A percentile compares a stretch with the other conserved stretches of the same genome.
These are phyloP conservation scores for Patiria miniata DNA, from an alignment of 35 echinoderm and acorn worm genomes.

Conservation along the genomic window DNA sequence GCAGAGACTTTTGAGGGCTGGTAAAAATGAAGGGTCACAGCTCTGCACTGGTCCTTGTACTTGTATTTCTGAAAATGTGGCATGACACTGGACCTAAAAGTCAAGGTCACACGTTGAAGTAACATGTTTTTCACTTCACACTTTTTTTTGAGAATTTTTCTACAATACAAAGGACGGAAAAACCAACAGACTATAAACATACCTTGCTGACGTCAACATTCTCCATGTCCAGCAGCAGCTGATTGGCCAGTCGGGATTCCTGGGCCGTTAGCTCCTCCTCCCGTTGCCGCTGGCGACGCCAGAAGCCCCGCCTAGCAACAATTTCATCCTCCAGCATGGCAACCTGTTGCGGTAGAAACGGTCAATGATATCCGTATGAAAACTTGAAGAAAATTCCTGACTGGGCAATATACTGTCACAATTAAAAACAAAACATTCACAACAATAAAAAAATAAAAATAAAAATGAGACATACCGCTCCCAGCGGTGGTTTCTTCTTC, in stretches of 20 bases:
- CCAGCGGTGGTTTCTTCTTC: constrained; percentile 89
- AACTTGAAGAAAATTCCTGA: neutral
- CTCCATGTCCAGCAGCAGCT: constrained; percentile 87
- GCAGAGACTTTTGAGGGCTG: too few species aligned
- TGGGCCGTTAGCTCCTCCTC: constrained; percentile 70
- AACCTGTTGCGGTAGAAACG: constrained; percentile 6
- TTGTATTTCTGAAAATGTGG: too few species aligned
- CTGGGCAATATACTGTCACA: neutral
- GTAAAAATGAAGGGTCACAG: too few species aligned
- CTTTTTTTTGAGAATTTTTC: too few species aligned
- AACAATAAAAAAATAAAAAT: too few species aligned
- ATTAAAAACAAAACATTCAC: neutral
- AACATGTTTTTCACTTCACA: too few species aligned
- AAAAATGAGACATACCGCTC: constrained; percentile 60
- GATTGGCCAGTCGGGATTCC: constrained; percentile 75
- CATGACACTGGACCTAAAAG: too few species aligned
- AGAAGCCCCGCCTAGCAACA: constrained; percentile 87
- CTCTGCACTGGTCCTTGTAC: too few species aligned
- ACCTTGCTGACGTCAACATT: constrained; percentile 78
- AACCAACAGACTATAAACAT: too few species aligned
- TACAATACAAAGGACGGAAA: too few species aligned
- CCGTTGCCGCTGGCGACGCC: constrained; percentile 90
- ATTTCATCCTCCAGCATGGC: constrained; percentile 95
- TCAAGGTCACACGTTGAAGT: too few species aligned
- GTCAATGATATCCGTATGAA: neutral